Conservation (phyloP, 2,797 vertebrate species). For the Kryptopterus vitreolus region DNA sequence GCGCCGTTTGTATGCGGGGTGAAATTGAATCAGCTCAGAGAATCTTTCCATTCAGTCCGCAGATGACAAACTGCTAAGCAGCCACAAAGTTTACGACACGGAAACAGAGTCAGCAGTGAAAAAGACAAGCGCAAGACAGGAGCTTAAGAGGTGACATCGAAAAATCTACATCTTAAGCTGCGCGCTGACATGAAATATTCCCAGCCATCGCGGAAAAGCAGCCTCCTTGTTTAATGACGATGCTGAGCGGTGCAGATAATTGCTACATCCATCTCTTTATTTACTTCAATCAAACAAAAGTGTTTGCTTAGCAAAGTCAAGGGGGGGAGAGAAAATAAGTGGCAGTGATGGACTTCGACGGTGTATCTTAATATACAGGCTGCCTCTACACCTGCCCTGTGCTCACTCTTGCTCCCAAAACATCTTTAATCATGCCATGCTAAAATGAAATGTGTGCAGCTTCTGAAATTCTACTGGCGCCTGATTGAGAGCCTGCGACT, state of each 20-base stretch:
- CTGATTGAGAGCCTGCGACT: constrained; percentile 61
- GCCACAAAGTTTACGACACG: constrained; percentile 12
- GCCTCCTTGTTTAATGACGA: constrained; percentile 35
- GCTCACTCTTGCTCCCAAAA: constrained; percentile 8
- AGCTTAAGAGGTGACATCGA: constrained; percentile 18
- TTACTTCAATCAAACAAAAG: constrained; percentile 57
- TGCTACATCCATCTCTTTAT: constrained; percentile 68
- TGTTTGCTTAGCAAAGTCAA: constrained; percentile 49
- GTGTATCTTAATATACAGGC: constrained; percentile 20
- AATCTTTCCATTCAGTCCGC: constrained; percentile 37
- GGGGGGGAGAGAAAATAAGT: background rate
- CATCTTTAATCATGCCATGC: constrained; percentile 64
- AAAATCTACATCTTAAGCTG: constrained; percentile 38
- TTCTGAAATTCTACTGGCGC: constrained; percentile 58
- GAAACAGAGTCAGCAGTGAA: background rate
- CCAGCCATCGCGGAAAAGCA: background rate
- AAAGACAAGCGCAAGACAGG: background rate
- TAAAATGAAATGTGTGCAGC: constrained; percentile 29
- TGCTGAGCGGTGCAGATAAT: constrained; percentile 54
- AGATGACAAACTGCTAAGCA: constrained; percentile 29
- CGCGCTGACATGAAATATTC: background rate
- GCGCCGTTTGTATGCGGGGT: constrained; percentile 21
- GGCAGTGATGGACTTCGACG: constrained; percentile 34
- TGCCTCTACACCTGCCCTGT: constrained; percentile 21
- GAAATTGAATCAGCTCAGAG: constrained; percentile 39